phyloP scores from a whole-genome alignment of 2,113 vertebrate species.

The Microcebus jonahi region DNA sequence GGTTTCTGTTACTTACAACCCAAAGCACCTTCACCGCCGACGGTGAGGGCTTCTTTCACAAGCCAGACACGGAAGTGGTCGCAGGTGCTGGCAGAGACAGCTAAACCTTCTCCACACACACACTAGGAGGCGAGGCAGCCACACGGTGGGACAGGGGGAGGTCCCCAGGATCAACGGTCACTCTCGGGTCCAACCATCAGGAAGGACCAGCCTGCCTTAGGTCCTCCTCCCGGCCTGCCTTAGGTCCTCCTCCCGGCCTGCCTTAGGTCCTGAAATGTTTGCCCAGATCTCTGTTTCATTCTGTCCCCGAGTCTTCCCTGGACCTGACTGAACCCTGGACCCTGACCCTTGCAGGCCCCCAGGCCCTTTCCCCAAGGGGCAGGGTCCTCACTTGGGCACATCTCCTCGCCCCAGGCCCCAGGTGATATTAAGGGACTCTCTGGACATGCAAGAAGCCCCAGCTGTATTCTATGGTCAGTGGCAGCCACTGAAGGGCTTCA shows the following conservation, averaged over 20 bases:
- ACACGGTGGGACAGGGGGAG: background rate
- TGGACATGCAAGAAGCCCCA: background rate
- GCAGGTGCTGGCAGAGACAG: background rate
- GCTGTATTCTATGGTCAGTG: background rate
- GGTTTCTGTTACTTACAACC: background rate
- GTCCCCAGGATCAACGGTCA: background rate
- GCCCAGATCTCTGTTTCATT: background rate
- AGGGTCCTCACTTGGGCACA: background rate
- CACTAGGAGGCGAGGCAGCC: background rate
- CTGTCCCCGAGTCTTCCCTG: background rate
- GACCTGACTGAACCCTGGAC: background rate
- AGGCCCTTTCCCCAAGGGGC: background rate
- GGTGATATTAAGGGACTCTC: background rate
- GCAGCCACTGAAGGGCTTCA: background rate
- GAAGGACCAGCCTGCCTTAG: too few species aligned
- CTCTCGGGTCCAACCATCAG: background rate
- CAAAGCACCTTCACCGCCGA: background rate
- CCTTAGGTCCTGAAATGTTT: background rate
- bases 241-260: background rate
- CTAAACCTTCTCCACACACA: background rate
- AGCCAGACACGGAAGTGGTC: background rate
- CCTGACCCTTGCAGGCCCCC: background rate
- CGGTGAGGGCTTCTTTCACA: background rate
- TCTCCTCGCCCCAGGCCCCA: background rate
- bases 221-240: background rate